These are phyloP conservation scores for Osmoderma eremita DNA, from an alignment of 2,888 invertebrate species.

Conservation along the genomic window DNA sequence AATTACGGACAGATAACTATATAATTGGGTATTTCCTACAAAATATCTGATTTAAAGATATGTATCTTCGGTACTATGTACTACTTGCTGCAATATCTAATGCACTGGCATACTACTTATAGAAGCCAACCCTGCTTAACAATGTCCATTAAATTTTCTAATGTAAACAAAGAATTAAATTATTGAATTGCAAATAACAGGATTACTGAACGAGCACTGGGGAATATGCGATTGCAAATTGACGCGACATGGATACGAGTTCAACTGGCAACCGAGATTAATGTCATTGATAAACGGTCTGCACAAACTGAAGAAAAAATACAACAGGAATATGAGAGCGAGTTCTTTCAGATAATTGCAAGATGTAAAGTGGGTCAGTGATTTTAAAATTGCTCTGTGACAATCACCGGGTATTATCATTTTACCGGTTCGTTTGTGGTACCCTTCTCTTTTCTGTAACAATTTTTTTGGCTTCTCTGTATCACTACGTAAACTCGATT, in stretches of 20 bases:
- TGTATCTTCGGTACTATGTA: too few relatives aligned
- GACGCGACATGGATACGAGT: constrained; percentile 10
- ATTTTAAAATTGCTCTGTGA: constrained; percentile 33
- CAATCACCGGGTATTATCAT: constrained; percentile 31
- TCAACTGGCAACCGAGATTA: constrained; percentile 29
- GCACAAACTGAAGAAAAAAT: constrained; percentile 27
- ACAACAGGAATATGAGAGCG: constrained; percentile 33
- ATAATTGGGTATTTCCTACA: too few relatives aligned
- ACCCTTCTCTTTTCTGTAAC: constrained; percentile 31
- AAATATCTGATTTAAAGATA: too few relatives aligned
- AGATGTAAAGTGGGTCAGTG: constrained; percentile 38
- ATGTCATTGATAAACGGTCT: constrained; percentile 31
- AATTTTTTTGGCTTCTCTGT: not conserved
- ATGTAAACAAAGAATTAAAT: not conserved
- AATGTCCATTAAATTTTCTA: too few relatives aligned
- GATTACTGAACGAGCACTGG: constrained; percentile 8
- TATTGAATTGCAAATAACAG: constrained; percentile 13
- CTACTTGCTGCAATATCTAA: too few relatives aligned
- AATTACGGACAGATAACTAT: too few relatives aligned
- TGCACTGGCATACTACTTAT: not conserved
- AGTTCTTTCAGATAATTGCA: constrained; percentile 32
- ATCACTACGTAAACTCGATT: not conserved
- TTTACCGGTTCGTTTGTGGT: constrained; percentile 24
- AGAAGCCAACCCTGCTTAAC: not conserved
- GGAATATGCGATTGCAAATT: constrained; percentile 21